These are phyloP conservation scores for Lacerta agilis DNA, from an alignment of 2,797 vertebrate genomes.

Conservation along the genomic window DNA sequence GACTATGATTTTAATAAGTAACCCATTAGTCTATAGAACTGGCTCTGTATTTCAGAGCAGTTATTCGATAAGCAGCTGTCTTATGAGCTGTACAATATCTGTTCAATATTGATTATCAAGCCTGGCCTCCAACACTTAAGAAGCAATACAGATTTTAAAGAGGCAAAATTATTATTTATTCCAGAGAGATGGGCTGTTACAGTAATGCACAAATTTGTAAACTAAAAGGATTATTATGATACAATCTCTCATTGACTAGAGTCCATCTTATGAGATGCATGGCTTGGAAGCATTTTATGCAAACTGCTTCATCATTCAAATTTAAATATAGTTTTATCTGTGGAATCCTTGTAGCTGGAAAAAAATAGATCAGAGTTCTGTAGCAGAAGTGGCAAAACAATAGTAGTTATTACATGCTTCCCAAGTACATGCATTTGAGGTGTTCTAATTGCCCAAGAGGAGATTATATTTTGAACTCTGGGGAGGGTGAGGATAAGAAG, in stretches of 20 bases:
- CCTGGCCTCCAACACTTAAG: conserved; percentile 52
- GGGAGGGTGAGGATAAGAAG: neutral
- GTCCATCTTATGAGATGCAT: neutral
- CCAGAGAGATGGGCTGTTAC: neutral
- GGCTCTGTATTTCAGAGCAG: conserved; percentile 60
- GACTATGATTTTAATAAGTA: conserved; percentile 56
- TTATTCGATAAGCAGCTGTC: conserved; percentile 49
- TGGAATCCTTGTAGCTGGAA: neutral
- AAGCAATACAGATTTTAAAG: conserved; percentile 54
- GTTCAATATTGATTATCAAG: conserved; percentile 51
- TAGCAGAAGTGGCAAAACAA: neutral
- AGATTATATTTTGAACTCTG: neutral
- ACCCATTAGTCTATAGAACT: conserved; percentile 62
- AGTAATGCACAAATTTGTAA: neutral
- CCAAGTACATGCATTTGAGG: neutral
- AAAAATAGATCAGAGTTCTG: neutral
- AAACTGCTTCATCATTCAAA: neutral
- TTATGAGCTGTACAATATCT: conserved; percentile 45
- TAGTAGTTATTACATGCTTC: neutral
- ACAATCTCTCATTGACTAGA: neutral
- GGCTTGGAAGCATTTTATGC: neutral
- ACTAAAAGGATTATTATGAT: neutral
- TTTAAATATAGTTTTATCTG: neutral
- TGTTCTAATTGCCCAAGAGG: neutral
- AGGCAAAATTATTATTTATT: neutral